Evolutionary conservation across 2,797 vertebrate genomes (phyloP).

Genomic region (Oreonectes daqikongensis): DNA sequence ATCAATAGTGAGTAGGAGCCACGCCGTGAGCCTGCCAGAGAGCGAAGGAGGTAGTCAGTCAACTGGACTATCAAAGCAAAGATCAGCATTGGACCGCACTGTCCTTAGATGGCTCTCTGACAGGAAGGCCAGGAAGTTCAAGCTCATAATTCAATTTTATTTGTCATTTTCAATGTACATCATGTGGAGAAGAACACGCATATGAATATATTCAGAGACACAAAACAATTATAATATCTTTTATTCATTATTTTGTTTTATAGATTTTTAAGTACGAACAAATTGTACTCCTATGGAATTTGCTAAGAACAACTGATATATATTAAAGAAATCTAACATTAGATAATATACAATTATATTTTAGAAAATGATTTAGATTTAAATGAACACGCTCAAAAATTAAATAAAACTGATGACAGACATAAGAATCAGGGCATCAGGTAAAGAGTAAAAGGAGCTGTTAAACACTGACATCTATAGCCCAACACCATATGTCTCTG

Average conservation of each 20-base stretch:
- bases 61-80: constrained; percentile 46
- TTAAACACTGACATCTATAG: background rate
- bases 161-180: background rate
- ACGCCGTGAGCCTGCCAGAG: constrained; percentile 69
- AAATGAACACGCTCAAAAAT: background rate
- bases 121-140: constrained; percentile 54
- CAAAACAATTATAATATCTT: background rate
- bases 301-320: background rate
- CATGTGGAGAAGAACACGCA: background rate
- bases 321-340: background rate
- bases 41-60: constrained; percentile 58
- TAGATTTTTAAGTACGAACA: background rate
- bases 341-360: background rate
- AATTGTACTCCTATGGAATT: background rate
- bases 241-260: background rate
- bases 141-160: background rate
- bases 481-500: background rate
- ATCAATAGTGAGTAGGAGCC: constrained; percentile 78
- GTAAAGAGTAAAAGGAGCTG: background rate
- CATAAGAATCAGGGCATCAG: background rate
- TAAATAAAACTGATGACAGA: background rate
- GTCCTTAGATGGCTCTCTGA: constrained; percentile 17
- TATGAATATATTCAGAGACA: too few species aligned
- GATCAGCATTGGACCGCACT: constrained; percentile 37
- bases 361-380: background rate